Evolutionary conservation across 92 coral and sea anemone genomes (phyloP).

Genomic region (Desmophyllum pertusum): DNA sequence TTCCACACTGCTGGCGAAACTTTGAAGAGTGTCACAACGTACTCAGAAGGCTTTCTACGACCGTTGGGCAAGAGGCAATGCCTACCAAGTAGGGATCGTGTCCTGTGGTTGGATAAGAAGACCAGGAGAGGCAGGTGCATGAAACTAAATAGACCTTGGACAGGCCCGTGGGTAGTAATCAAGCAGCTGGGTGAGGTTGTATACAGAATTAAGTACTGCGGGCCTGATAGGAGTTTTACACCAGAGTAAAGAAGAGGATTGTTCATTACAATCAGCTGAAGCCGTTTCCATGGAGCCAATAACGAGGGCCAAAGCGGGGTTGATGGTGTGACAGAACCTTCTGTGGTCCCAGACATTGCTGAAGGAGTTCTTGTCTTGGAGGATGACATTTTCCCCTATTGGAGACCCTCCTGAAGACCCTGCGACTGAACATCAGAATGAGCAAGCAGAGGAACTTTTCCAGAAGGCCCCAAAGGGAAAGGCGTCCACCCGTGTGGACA

Average conservation of each 20-base stretch:
- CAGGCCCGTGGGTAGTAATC: slow-evolving; percentile 49
- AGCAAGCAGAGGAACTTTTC: no score
- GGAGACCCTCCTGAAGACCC: neutral
- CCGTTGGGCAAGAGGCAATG: slow-evolving; percentile 54
- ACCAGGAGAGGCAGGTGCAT: slow-evolving; percentile 45
- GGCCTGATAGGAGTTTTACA: slow-evolving; percentile 7
- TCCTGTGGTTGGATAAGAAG: slow-evolving; percentile 44
- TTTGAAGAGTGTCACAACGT: slow-evolving; percentile 32
- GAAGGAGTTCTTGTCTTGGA: neutral
- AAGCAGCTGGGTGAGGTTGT: slow-evolving; percentile 42
- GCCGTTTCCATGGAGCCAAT: slow-evolving; percentile 12
- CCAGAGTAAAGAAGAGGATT: slow-evolving; percentile 30
- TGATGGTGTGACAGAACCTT: neutral
- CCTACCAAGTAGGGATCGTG: slow-evolving; percentile 46
- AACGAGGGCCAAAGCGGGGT: neutral
- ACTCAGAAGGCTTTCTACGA: slow-evolving; percentile 51
- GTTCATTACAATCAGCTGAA: slow-evolving; percentile 42
- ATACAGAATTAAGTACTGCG: slow-evolving; percentile 52
- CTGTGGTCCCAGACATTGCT: neutral
- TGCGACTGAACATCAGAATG: neutral
- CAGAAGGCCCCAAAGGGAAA: no score
- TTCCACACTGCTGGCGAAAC: slow-evolving; percentile 24
- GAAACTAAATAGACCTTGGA: slow-evolving; percentile 57
- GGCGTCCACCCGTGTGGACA: no score
- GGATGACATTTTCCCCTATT: neutral